A percentile compares a stretch with the other conserved stretches of the same genome.
Evolutionary conservation across 1,140 invertebrate genomes (phyloP).

Genomic region (Latrodectus geometricus): DNA sequence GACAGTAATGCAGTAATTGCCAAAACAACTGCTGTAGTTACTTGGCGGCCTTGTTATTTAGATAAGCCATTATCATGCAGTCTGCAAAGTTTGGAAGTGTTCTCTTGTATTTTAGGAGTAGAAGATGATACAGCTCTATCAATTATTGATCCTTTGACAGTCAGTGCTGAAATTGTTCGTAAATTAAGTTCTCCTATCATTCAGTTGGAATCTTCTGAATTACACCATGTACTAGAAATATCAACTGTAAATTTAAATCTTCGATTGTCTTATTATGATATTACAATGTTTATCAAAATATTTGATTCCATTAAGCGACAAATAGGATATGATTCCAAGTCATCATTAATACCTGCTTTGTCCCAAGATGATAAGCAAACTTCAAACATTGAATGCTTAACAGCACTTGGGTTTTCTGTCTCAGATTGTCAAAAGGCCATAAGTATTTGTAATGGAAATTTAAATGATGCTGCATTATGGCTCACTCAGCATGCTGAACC

Average conservation of each 20-base stretch:
- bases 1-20: slow-evolving; percentile 96
- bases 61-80: slow-evolving; percentile 86
- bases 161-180: slow-evolving; percentile 44
- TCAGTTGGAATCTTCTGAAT: slow-evolving; percentile 48
- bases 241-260: slow-evolving; percentile 76
- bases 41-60: slow-evolving; percentile 79
- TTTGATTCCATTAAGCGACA: slow-evolving; percentile 87
- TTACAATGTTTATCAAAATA: slow-evolving; percentile 91
- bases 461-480: slow-evolving; percentile 88
- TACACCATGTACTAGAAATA: slow-evolving; percentile 47
- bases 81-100: slow-evolving; percentile 91
- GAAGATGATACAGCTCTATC: slow-evolving; percentile 95
- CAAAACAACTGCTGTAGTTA: slow-evolving; percentile 88
- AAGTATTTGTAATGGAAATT: slow-evolving; percentile 75
- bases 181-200: slow-evolving; percentile 37
- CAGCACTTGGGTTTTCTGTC: slow-evolving; percentile 78
- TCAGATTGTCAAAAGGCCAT: slow-evolving; percentile 80
- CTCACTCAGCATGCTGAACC: slow-evolving; percentile 75
- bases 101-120: slow-evolving; percentile 90
- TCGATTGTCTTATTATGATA: slow-evolving; percentile 92
- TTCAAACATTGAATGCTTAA: slow-evolving; percentile 73
- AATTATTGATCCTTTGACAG: slow-evolving; percentile 92
- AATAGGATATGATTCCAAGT: slow-evolving; percentile 59
- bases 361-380: neutral
- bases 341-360: neutral